Conservation (phyloP, 2,888 invertebrate species). For the Desoria tigrina region DNA sequence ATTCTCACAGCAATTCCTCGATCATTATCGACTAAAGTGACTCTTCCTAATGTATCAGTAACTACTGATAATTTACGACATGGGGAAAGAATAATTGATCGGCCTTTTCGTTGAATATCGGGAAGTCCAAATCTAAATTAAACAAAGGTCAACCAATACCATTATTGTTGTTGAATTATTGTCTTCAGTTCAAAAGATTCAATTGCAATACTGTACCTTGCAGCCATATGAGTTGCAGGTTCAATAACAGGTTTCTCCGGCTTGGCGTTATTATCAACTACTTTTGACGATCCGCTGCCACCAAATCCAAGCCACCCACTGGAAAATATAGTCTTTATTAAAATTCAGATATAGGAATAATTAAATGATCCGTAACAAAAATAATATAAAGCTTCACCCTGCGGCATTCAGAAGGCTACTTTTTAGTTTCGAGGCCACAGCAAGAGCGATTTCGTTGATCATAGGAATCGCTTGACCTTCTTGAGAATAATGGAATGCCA, state of each 20-base stretch:
- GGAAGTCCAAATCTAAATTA: conserved; percentile 71
- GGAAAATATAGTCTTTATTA: conserved; percentile 31
- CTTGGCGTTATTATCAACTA: conserved; percentile 55
- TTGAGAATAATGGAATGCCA: conserved; percentile 85
- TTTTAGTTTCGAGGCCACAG: conserved; percentile 84
- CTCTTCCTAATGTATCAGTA: conserved; percentile 83
- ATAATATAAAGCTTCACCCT: conserved; percentile 55
- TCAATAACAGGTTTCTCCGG: conserved; percentile 60
- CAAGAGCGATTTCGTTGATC: conserved; percentile 87
- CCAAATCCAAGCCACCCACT: conserved; percentile 60
- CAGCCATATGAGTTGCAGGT: conserved; percentile 71
- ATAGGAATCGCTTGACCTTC: conserved; percentile 82
- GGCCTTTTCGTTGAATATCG: conserved; percentile 75
- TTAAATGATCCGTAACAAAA: too few species aligned
- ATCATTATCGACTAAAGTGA: conserved; percentile 79
- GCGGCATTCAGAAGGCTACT: conserved; percentile 59
- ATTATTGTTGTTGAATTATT: not conserved
- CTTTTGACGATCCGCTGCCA: conserved; percentile 55
- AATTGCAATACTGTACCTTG: conserved; percentile 59
- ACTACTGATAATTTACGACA: conserved; percentile 76
- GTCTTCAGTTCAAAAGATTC: not conserved
- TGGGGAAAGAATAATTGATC: conserved; percentile 75
- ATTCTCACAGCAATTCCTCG: conserved; percentile 78
- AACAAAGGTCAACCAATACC: conserved; percentile 6
- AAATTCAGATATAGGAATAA: conserved; percentile 8